Evolutionary conservation across 1,140 invertebrate genomes (phyloP), one percentile per base, ranked within the genome.

Genomic region (Hormaphis cornu): DNA sequence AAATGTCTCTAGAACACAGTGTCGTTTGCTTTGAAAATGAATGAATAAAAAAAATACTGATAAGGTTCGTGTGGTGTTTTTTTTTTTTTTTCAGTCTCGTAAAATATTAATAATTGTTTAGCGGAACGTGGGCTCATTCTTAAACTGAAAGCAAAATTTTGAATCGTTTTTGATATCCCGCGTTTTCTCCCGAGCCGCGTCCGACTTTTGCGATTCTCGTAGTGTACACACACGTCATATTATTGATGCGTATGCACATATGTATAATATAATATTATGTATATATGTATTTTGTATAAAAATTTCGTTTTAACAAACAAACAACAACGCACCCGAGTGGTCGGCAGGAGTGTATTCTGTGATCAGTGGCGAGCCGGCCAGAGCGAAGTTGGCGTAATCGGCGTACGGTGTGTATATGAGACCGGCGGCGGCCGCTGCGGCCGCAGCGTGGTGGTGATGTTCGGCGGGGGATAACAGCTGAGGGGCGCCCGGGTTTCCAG

Each of bases 291-390:
- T 28, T 46, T 46, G n/a, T 63, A 28, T 14, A 26, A 30, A 18
- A 42, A 30, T 44, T 33, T 66, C 50, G 48, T 66, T 66, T 66
- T 66, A 66, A 66, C 72, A 75, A 80, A 87, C 88, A 83, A 88
- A 88, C 85, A 90, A 90, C 80, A 91, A 94, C 91, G 90, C 91
- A 94, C 91, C 91, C 85, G 90, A 89, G 86, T 92, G 89, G 83
- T 94, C 90, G 70, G 86, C 83, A 75, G 85, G 82, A 74, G 85
- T 83, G 74, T 89, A 85, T 82, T 93, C 93, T 74, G 89, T 87
- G 75, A 92, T 84, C 73, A 93, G 83, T 69, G 90, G 89, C 59
- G 89, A 87, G 33, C 86, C 86, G 33, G 86, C 84, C 66, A 93
- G 81, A 37, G 91, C 90, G 79, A 93, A 94, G 78, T 92, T 92